Evolutionary conservation across 2,888 invertebrate genomes (phyloP).

Genomic region (Synergus gifuensis): DNA sequence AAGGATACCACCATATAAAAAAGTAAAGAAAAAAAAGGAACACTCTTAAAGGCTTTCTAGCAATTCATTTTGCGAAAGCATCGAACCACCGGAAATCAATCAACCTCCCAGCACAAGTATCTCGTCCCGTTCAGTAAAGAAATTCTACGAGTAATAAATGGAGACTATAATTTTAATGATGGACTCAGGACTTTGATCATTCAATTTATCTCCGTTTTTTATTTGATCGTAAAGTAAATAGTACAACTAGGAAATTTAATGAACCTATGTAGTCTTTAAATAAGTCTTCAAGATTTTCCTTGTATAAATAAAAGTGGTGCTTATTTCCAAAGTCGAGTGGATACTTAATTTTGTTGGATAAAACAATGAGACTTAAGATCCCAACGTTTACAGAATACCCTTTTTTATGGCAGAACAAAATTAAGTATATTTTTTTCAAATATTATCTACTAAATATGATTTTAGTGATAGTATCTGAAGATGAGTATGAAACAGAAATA

Average conservation of each 20-base stretch:
- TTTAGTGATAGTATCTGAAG: no score
- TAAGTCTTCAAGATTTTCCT: background rate
- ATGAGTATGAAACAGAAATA: no score
- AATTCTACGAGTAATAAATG: constrained; percentile 17
- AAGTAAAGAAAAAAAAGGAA: constrained; percentile 26
- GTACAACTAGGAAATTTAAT: background rate
- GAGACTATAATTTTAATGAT: constrained; percentile 20
- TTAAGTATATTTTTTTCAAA: no score
- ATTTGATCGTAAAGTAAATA: constrained; percentile 6
- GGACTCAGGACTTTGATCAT: background rate
- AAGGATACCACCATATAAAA: background rate
- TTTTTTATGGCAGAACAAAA: no score
- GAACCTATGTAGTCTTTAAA: background rate
- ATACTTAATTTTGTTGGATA: background rate
- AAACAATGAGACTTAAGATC: no score
- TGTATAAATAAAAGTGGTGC: background rate
- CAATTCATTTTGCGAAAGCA: background rate
- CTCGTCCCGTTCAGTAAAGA: constrained; percentile 4
- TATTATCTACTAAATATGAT: no score
- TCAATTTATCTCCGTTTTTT: constrained; percentile 1
- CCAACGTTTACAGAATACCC: no score
- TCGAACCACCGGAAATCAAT: constrained; percentile 35
- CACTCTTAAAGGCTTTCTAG: constrained; percentile 41
- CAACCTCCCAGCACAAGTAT: constrained; percentile 14
- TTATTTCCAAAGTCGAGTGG: background rate